Evolutionary conservation across 2,113 vertebrate genomes (phyloP), one percentile per base, ranked within the genome.

Genomic region (Tretioscincus oriximinensis): DNA sequence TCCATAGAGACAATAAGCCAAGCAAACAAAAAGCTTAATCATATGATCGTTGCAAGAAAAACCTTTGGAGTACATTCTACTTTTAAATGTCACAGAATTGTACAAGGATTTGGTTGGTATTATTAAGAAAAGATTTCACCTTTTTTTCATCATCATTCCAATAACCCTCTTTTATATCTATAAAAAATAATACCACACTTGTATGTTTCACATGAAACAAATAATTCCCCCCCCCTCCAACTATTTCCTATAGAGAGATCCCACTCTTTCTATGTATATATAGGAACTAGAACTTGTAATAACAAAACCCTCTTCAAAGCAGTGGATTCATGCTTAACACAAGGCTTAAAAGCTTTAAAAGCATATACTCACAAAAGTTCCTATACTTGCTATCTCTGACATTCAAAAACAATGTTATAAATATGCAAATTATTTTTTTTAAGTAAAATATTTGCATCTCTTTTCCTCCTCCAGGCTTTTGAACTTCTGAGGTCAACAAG

Each of bases 401-500:
- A 95, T 95, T 95, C 93, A 95, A 95, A 95, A 96, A 93, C 92
- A 95, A 94, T 95, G 91, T 93, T 95, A 95, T 94, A 95, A 95
- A 96, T 96, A 96, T 96, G 95, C 93, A 96, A 95, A 96, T 96
- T 95, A 93, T 31, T 94, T 96, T 95, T 96, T 95, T 96, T 61
- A 95, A 96, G 94, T 95, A 96, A 95, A 96, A 96, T 96, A 95
- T 97, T 96, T 96, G 95, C 95, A 96, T 95, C 95, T 96, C 95
- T 95, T 96, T 95, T 97, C 95, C 96, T 96, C 94, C 95, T 96
- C 92, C 95, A 95, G 95, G 93, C 96, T 96, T 97, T 97, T 97
- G 96, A 95, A 97, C 97, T 96, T 96, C 96, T 97, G 97, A 99
- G 98, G 98, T 99, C 97, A 99, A 98, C 96, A 94, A 97, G 97